Evolutionary conservation across 2,113 vertebrate species (phyloP), one percentile per base, ranked within the genome.

Genomic region (Bostrychus sinensis): DNA sequence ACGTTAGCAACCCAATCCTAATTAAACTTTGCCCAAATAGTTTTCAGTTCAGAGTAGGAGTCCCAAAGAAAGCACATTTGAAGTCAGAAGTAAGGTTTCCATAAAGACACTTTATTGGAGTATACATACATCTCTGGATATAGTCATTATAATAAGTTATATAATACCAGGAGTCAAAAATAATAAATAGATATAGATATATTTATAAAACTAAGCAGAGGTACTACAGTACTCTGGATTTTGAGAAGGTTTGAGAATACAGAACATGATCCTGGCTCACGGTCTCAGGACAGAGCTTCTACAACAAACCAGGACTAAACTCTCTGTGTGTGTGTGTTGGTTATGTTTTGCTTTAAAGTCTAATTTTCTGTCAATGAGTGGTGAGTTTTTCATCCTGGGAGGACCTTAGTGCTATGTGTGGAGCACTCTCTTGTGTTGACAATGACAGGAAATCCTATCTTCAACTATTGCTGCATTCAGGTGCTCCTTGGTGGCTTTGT

Each of bases 151-250:
- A 77, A 77, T 77, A 72, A 75, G 50, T 67, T 84, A 84, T 82
- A 86, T 91, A 84, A 83, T 87, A 88, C 75, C 75, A 84, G 80
- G 89, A 86, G 79, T 89, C 89, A 88, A 91, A 91, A 90, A 91
- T 89, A 89, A 90, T 89, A 84, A 77, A 75, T 82, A 65, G 77
- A 77, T 65, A 56, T 62, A 56, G 74, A 85, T 81, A 89, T 89
- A 89, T 81, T 81, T 90, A 91, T 81, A 91, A 89, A 91, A 91
- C 88, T 89, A 90, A 83, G 86, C 86, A 84, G 86, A 86, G 45
- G n/a, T n/a, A 22, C 45, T 90, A 78, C 82, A 82, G 81, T 89
- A 84, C 78, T 89, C 82, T 87, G 77, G 66, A 87, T 70, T 83
- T 86, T 81, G 86, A 83, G 91, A 90, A 89, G 72, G 84, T 77